Evolutionary conservation across 2,113 vertebrate species (phyloP), one percentile per base, ranked within the genome.

Genomic region (Onychorhynchus coronatus): DNA sequence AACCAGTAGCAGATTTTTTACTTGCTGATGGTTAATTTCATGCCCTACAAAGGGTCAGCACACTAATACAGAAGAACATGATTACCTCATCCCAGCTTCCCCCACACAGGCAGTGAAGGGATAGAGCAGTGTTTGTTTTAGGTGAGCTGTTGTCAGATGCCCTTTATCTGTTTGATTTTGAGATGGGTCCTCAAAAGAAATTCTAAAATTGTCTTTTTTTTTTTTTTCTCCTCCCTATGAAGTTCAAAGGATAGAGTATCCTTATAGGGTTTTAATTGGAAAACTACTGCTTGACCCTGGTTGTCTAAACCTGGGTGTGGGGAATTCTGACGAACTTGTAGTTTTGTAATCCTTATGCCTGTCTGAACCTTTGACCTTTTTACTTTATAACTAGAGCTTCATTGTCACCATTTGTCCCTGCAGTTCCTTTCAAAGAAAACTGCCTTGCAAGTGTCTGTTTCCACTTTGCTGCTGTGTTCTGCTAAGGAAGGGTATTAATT

Each of bases 401-500:
- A 96, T 95, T 98, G 97, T 98, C 97, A 97, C 97, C 82, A 16
- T 93, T 92, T 66, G 74, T 96, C 97, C 97, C 95, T 85, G 89
- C 93, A 96, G 95, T 95, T 98, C 89, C 84, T 98, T 97, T 98
- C 97, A 98, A 97, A 98, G 97, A 86, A 85, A 91, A 93, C 94
- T 97, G 97, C 96, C 86, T 85, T 44, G 33, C 46, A 41, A 93
- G 62, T 85, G 95, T 98, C 98, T 98, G 98, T 98, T 98, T 98
- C 96, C 96, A 98, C 98, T 98, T 98, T 98, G 97, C 97, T 95
- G 92, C 97, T 94, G 77, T 96, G 96, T 97, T 97, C 98, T 67
- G 94, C 96, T 97, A 96, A 98, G 98, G 97, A 98, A 97, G 97
- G 97, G 92, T 97, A 98, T 98, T 98, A 98, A 98, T 98, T 98